Conservation (phyloP, 2,888 invertebrate genomes). For the Oasisia sp. region DNA sequence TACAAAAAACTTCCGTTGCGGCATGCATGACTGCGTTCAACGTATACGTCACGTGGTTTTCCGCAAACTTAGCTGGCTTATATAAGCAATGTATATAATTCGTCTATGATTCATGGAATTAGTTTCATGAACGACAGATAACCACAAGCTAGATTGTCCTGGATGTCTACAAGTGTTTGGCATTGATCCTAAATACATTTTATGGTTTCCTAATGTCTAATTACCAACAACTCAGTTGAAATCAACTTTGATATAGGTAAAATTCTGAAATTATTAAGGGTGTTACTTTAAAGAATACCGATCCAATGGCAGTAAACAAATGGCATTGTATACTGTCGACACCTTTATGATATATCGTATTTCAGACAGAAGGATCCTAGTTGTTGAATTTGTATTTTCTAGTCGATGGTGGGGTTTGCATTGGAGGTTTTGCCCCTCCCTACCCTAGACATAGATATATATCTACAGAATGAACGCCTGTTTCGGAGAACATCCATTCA, state of each 20-base stretch:
- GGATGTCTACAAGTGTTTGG: background rate
- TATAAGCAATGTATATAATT: background rate
- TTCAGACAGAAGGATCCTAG: background rate
- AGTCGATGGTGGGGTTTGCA: background rate
- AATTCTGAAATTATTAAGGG: background rate
- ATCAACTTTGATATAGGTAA: background rate
- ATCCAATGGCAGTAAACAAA: background rate
- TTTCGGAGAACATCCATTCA: background rate
- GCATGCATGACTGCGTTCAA: background rate
- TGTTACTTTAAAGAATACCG: background rate
- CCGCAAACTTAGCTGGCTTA: background rate
- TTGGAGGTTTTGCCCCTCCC: too few species aligned
- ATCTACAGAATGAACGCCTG: background rate
- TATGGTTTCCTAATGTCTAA: background rate
- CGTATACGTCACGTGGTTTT: background rate
- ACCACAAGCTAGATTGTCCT: background rate
- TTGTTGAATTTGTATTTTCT: background rate
- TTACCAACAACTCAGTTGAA: too few species aligned
- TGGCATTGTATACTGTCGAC: background rate
- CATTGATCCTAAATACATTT: background rate
- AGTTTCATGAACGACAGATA: background rate
- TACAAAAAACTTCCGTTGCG: background rate
- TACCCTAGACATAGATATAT: background rate
- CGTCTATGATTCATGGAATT: background rate
- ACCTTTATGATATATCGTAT: background rate